Conservation (phyloP, 2,888 invertebrate genomes). For the Lottia scabra region DNA sequence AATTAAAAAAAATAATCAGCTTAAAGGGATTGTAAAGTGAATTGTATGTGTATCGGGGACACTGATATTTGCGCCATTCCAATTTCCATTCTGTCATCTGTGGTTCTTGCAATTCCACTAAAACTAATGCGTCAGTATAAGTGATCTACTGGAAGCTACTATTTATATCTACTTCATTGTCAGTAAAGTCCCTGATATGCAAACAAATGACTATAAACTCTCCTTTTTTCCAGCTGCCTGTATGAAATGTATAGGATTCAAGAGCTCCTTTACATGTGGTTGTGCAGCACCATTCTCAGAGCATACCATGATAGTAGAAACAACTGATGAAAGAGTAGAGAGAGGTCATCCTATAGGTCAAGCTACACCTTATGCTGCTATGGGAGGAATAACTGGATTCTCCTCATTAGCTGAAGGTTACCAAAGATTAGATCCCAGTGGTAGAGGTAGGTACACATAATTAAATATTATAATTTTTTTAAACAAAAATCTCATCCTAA, state of each 20-base stretch:
- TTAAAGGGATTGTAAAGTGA: too few species aligned
- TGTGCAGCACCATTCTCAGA: constrained; percentile 61
- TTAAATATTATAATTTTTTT: too few species aligned
- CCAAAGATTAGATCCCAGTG: constrained; percentile 68
- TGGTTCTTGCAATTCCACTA: too few species aligned
- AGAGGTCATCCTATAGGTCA: constrained; percentile 68
- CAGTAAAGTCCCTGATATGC: too few species aligned
- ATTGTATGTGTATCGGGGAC: too few species aligned
- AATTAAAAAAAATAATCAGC: too few species aligned
- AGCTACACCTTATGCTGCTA: constrained; percentile 66
- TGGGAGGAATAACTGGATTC: constrained; percentile 70
- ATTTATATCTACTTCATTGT: too few species aligned
- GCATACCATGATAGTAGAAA: constrained; percentile 67
- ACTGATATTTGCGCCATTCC: too few species aligned
- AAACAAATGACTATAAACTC: background rate
- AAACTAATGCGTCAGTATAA: too few species aligned
- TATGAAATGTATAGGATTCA: constrained; percentile 63
- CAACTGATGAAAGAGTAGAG: constrained; percentile 64
- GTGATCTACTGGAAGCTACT: too few species aligned
- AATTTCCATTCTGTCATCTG: too few species aligned
- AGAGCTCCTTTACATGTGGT: constrained; percentile 66
- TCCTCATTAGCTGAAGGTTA: constrained; percentile 69
- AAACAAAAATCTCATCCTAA: too few species aligned
- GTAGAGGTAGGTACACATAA: constrained; percentile 60
- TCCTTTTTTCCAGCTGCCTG: constrained; percentile 47